These are phyloP conservation scores for Cyclargus thomasi DNA, from an alignment of 1,140 invertebrate genomes.

Conservation along the genomic window DNA sequence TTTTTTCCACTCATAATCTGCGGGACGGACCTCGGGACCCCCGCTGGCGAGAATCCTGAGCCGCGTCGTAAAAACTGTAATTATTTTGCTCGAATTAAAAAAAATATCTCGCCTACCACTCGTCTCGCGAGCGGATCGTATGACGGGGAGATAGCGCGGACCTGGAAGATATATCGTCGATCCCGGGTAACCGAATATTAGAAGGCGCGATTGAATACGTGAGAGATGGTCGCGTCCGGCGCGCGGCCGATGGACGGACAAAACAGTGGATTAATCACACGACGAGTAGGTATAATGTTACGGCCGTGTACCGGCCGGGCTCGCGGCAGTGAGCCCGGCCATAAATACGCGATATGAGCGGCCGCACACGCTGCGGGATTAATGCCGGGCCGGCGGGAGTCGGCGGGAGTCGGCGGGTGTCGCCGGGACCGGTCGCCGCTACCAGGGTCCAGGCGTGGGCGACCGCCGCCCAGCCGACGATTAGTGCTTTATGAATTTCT, in stretches of 20 bases:
- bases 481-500: slow-evolving; percentile 26
- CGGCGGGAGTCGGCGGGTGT: too few species aligned
- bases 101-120: neutral
- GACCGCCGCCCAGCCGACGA: slow-evolving; percentile 29
- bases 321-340: slow-evolving; percentile 49
- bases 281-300: slow-evolving; percentile 52
- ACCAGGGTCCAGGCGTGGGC: slow-evolving; percentile 41
- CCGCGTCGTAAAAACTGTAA: slow-evolving; percentile 15
- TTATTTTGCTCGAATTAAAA: slow-evolving; percentile 9
- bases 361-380: slow-evolving; percentile 57
- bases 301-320: slow-evolving; percentile 46
- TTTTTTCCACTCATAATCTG: slow-evolving; percentile 30
- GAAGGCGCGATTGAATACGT: slow-evolving; percentile 22
- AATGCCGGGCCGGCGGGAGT: slow-evolving; percentile 41
- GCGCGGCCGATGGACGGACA: slow-evolving; percentile 32
- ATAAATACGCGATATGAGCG: slow-evolving; percentile 63
- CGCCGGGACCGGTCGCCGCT: slow-evolving; percentile 42
- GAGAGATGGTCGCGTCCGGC: slow-evolving; percentile 29
- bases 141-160: neutral
- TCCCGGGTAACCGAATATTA: slow-evolving; percentile 10
- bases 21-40: slow-evolving; percentile 16
- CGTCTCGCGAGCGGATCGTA: neutral
- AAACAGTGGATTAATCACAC: slow-evolving; percentile 50
- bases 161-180: neutral
- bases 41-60: slow-evolving; percentile 24